Base-by-base conservation (phyloP, 2,113 vertebrate species). In the Coptodon rendalli region DNA sequence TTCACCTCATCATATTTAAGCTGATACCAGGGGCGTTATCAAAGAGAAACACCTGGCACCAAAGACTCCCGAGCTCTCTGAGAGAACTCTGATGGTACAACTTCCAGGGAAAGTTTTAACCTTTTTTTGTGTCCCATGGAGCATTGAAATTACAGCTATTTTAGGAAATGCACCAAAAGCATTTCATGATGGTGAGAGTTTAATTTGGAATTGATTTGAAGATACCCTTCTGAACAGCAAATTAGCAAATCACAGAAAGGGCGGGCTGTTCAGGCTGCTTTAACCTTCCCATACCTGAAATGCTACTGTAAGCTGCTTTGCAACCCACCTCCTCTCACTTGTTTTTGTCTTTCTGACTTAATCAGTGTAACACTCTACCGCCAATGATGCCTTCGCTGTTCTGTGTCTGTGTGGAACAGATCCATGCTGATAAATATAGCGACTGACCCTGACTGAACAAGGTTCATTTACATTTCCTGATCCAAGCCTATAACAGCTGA, bases 331-430 rank as follows among this genome's bases (percentile, higher is more conserved):
- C 14, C 24, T 24, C 12, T n/a, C 38, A 1, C 12, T 24, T 43
- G 14, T 71, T n/a, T 24, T 40, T 22, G 36, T 22, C 19, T 71
- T 68, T 68, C 11, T 45, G 22, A 45, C 22, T 45, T 16, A 45
- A 45, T 17, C 5, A 1, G 1, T 45, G 40, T 45, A 61, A 31
- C 43, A 27, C 38, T 17, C 38, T 24, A 14, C 22, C 0, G 0
- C 13, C 38, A 27, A 16, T 6, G n/a, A 9, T 17, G 22, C 13
- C 22, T 1, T 45, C 16, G 31, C 43, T 0, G 9, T 7, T 76
- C 6, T 50, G 14, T 76, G 66, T 40, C 12, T 43, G 7, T 24
- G 13, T 45, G 40, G 68, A 0, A 73, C 68, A 48, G 68, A 76
- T 14, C 43, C 71, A 19, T 19, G 40, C 31, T 12, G 31, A 38